Base-by-base conservation (phyloP, 2,113 vertebrate genomes). In the Stigmatopora nigra region DNA sequence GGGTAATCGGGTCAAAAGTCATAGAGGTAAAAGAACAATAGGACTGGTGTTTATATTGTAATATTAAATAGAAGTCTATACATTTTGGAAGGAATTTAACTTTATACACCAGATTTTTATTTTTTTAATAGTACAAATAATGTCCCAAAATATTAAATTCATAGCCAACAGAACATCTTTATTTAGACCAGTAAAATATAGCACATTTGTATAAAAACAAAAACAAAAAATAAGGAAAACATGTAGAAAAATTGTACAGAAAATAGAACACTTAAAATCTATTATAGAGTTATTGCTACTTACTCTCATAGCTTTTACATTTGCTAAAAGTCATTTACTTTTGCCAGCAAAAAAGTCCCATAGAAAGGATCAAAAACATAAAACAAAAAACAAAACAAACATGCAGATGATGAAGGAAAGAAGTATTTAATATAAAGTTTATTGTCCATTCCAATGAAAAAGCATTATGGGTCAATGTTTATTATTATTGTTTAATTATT, bases 181-280 rank as follows among this genome's bases (percentile, higher is more conserved):
- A 92, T 91, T 92, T 79, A 88, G 88, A 91, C 84, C 84, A 83
- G 88, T 89, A 88, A 89, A 91, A 91, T 92, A 92, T 89, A 92
- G 84, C 87, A 90, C 88, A 88, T 91, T 90, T 90, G 86, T 91
- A 92, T 88, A 91, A 92, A 92, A 90, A 31, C 25, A 91, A 31
- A 31, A 56, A n/a, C n/a, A n/a, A 4, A 41, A 55, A 11, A 49
- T 1, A 49, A 17, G 16, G 1, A 49, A 49, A 7, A 49, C 8
- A 11, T 87, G 87, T 91, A 90, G 86, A 90, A 91, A 61, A 90
- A 92, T 83, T 86, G 79, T 91, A 90, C 88, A 86, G 82, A 91
- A 92, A 91, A 91, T 91, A 91, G 88, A 91, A 87, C 87, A 89
- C 87, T 88, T 89, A 85, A 75, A 41, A 75, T 89, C 88, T 91